Percentiles rank a stretch among this genome's conserved stretches.
phyloP scores from a whole-genome alignment of 2,888 invertebrate genomes.

The Cybosia mesomella region DNA sequence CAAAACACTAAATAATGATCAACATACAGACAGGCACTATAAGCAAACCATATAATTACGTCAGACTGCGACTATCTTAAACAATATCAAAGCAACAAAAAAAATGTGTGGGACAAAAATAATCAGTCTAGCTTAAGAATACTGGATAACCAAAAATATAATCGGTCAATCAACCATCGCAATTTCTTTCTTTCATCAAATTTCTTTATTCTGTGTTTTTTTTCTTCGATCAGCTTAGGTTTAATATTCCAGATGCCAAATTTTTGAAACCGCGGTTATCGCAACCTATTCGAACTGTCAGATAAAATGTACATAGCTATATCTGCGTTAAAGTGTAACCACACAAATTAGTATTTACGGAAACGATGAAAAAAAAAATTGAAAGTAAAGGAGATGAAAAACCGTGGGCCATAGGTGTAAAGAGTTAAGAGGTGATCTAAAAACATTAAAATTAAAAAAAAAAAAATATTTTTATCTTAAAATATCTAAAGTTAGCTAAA shows the following conservation, averaged over 20 bases:
- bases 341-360: no score
- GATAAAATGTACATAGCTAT: no score
- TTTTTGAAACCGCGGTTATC: not conserved
- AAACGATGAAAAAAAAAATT: no score
- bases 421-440: no score
- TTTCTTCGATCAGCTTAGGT: not conserved
- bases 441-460: no score
- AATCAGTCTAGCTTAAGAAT: conserved; percentile 1
- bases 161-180: not conserved
- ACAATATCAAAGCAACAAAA: not conserved
- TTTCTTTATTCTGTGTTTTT: not conserved
- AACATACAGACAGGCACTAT: not conserved
- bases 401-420: no score
- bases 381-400: no score
- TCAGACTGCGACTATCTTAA: not conserved
- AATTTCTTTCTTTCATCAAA: no score
- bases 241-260: not conserved
- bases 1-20: not conserved
- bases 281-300: not conserved
- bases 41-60: not conserved
- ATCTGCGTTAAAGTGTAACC: not conserved
- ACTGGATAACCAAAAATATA: not conserved
- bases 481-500: no score
- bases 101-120: not conserved
- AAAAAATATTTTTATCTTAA: no score